Evolutionary conservation across 2,797 vertebrate species (phyloP).

Genomic region (Sebastes itinus): DNA sequence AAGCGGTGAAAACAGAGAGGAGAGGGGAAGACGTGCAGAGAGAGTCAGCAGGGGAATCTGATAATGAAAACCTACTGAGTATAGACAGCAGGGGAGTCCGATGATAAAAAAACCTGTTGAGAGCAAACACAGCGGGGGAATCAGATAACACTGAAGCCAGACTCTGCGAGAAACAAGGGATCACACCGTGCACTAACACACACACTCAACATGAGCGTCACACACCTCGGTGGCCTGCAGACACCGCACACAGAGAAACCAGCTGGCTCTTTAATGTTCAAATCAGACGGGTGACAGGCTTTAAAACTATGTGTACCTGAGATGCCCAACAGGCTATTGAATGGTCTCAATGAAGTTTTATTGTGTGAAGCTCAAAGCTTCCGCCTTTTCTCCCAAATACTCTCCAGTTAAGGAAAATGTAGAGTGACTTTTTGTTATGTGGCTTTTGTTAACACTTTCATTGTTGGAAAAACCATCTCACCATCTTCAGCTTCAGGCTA

Average conservation of each 20-base stretch:
- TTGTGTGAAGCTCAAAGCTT: neutral
- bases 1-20: conserved; percentile 31
- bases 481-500: neutral
- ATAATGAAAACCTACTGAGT: conserved; percentile 51
- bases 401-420: neutral
- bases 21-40: conserved; percentile 17
- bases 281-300: conserved; percentile 5
- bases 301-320: neutral
- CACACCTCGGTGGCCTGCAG: conserved; percentile 25
- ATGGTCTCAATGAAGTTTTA: neutral
- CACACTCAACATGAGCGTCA: neutral
- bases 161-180: conserved; percentile 10
- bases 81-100: conserved; percentile 40
- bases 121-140: conserved; percentile 35
- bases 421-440: neutral
- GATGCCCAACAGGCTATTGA: neutral
- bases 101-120: conserved; percentile 24
- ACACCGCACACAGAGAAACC: conserved; percentile 29
- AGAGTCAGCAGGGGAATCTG: conserved; percentile 36
- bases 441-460: conserved; percentile 3
- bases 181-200: neutral
- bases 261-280: conserved; percentile 1
- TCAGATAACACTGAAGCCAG: conserved; percentile 32
- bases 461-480: neutral
- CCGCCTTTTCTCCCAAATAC: neutral